Evolutionary conservation across 2,888 invertebrate genomes (phyloP).

Genomic region (Pherbina coryleti): DNA sequence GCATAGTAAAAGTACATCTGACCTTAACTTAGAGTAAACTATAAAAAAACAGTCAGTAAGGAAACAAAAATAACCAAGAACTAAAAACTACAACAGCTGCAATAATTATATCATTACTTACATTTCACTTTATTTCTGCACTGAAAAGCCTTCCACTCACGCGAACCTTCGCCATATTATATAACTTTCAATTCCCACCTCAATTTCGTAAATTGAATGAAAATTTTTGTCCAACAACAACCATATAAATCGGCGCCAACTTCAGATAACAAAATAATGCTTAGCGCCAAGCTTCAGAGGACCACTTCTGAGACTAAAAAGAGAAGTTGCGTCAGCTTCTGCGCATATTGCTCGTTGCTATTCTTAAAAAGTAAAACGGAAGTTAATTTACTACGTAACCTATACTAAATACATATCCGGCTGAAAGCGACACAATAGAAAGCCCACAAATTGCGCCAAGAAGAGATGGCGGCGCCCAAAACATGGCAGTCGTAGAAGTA

Average conservation of each 20-base stretch:
- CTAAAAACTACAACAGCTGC: not conserved
- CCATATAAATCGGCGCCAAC: constrained; percentile 25
- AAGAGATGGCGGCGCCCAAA: not conserved
- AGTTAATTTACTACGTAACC: constrained; percentile 66
- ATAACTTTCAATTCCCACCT: constrained; percentile 68
- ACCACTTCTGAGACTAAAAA: constrained; percentile 7
- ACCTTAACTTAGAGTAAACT: too few relatives aligned
- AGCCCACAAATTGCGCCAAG: not conserved
- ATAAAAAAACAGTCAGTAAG: not conserved
- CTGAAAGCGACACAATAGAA: not conserved
- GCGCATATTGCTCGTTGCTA: not conserved
- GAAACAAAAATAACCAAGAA: not conserved
- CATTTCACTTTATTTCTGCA: constrained; percentile 59
- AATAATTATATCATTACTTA: constrained; percentile 62
- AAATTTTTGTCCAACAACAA: constrained; percentile 53
- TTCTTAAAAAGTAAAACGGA: constrained; percentile 60
- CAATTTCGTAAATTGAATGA: constrained; percentile 68
- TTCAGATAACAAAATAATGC: constrained; percentile 36
- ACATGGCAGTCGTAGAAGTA: not conserved
- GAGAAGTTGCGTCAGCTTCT: not conserved
- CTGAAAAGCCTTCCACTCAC: constrained; percentile 34
- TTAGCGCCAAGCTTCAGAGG: constrained; percentile 37
- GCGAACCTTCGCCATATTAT: constrained; percentile 57
- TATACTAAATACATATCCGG: constrained; percentile 42
- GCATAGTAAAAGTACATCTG: too few relatives aligned